Base-by-base conservation (phyloP, 2,797 vertebrate genomes). In the Meda fulgida region DNA sequence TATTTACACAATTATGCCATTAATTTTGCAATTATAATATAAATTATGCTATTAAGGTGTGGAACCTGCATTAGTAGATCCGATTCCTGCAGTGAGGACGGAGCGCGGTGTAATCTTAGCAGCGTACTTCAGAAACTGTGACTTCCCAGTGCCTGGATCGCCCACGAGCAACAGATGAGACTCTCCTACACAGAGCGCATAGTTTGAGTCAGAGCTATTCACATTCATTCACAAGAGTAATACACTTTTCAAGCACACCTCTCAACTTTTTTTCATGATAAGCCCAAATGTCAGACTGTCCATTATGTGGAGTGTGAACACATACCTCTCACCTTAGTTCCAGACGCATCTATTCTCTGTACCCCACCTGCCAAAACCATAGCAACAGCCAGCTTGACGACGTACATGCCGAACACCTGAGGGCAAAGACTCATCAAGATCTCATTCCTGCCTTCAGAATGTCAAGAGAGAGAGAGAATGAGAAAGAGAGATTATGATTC, bases 361-460 rank as follows among this genome's bases (percentile, higher is more conserved):
- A 99, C 97, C 2, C 98, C 98, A n/a, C 98, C 98, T 75, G 98
- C 97, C 87, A 99, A 92, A 79, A 99, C 97, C 97, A 99, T 95
- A 58, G 97, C 97, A 84, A 99, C 97, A 0, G 98, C 96, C 89
- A 99, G 86, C 92, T 99, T 99, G 78, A 99, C 95, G 65, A 98
- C 92, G 89, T 98, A 99, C 95, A 99, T 95, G 43, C 98, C 98
- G 91, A 98, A 99, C 4, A 99, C 96, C 92, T 99, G 98, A 31
- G 98, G 97, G 85, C 98, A 99, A 63, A 99, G 93, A 85, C 97
- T 99, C 88, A 96, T 93, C 94, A 99, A 85, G 91, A 99, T 97
- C 91, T 97, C 96, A 92, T 99, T 98, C 90, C 98, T 95, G 58
- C 97, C 98, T 99, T 72, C 43, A 87, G 38, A 83, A 55, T 67